Conservation (phyloP, 2,113 vertebrate species). For the Rhegmatorhina hoffmannsi region DNA sequence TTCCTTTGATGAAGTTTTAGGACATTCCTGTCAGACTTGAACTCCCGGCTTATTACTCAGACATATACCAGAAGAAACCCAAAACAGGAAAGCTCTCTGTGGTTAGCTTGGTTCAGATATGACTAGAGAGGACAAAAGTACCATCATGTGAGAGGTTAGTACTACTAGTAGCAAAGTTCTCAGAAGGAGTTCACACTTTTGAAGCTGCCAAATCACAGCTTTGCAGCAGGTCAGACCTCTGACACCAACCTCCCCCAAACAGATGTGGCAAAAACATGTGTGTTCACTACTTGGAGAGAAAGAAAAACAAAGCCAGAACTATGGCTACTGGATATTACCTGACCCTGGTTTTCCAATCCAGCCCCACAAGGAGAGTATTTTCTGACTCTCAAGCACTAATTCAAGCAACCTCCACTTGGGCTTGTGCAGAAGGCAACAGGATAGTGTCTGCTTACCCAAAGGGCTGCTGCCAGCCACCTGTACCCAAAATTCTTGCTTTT, state of each 20-base stretch:
- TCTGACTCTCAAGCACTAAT: neutral
- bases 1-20: neutral
- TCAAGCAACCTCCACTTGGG: neutral
- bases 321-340: neutral
- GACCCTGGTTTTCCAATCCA: neutral
- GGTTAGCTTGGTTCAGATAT: neutral
- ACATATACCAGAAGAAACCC: neutral
- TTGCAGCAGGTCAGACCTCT: neutral
- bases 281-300: neutral
- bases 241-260: neutral
- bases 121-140: neutral
- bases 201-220: neutral
- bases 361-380: neutral
- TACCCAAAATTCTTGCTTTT: neutral
- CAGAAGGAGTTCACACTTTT: neutral
- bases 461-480: neutral
- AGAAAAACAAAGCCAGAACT: neutral
- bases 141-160: neutral
- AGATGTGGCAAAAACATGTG: fast-evolving
- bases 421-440: neutral
- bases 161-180: neutral
- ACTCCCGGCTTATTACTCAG: neutral
- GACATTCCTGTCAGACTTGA: neutral
- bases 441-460: fast-evolving
- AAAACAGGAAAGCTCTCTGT: neutral